Conservation (phyloP, 2,797 vertebrate species). For the Rhodeus uyekii region DNA sequence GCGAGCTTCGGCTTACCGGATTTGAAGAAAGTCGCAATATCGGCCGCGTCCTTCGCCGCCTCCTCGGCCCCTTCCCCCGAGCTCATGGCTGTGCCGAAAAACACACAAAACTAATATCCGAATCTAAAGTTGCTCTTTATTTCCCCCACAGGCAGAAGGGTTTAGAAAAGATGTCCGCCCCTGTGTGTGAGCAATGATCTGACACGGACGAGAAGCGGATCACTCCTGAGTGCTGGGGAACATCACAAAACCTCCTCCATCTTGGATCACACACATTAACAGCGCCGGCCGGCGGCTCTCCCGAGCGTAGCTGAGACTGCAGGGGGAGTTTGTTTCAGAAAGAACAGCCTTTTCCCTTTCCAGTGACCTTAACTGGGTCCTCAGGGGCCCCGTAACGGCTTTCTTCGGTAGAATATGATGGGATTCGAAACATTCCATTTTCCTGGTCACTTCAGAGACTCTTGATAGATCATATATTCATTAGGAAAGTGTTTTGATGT, state of each 20-base stretch:
- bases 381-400: neutral
- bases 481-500: neutral
- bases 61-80: slow-evolving; percentile 91
- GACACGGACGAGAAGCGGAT: slow-evolving; percentile 64
- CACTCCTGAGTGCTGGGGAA: slow-evolving; percentile 65
- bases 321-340: slow-evolving; percentile 47
- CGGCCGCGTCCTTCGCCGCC: slow-evolving; percentile 91
- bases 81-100: slow-evolving; percentile 79
- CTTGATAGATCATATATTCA: neutral
- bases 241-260: slow-evolving; percentile 82
- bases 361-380: neutral
- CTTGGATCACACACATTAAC: slow-evolving; percentile 74
- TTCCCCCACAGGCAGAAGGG: slow-evolving; percentile 43
- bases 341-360: neutral
- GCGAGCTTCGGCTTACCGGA: slow-evolving; percentile 80
- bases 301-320: slow-evolving; percentile 71
- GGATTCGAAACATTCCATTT: neutral
- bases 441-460: neutral
- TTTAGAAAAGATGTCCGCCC: slow-evolving; percentile 40
- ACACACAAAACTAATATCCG: slow-evolving; percentile 55
- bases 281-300: slow-evolving; percentile 79
- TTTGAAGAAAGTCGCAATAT: slow-evolving; percentile 91
- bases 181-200: slow-evolving; percentile 57
- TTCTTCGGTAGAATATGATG: neutral
- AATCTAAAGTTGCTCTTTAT: slow-evolving; percentile 56